Base-by-base conservation (phyloP, 2,888 invertebrate genomes). In the Synergus japonicus region DNA sequence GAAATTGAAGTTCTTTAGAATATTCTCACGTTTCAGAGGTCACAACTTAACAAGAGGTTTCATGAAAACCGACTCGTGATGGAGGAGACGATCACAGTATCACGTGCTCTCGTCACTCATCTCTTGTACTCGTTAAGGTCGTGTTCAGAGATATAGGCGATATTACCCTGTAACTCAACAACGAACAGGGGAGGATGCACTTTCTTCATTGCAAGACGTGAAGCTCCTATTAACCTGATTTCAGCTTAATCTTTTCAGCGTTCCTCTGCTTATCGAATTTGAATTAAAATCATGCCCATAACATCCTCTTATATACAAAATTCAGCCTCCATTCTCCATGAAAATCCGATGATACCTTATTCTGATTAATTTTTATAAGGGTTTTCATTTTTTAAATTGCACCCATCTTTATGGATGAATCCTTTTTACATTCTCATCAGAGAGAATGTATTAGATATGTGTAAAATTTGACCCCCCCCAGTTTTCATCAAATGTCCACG, bases 11-110 rank as follows among this genome's bases (percentile, higher is more conserved):
- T 64, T 64, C 64, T 37, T 64, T 64, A 22, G 46, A 67, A 67
- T 44, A 67, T 46, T 67, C 67, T 67, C 67, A 67, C 67, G 67
- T 67, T 67, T 46, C 67, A 46, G 60, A 76, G 76, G 76, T 60
- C 69, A 69, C 44, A 60, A 60, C 63, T 78, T 69, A 78, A 78
- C 67, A 69, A 69, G 66, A 60, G 22, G 60, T 66, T 78, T 78
- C 67, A 54, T 49, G 46, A 58, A 66, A 46, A 67, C 54, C 43
- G 54, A 67, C 65, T 77, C 58, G 49, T 77, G 64, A 41, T 76
- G 15, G 65, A 65, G 65, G 64, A 65, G 29, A 64, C 13, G 29
- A 43, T 37, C 60, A 22, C 29, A 29, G 13, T 12, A 63, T 63
- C 63, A 63, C 63, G 63, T 63, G 63, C 63, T 63, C 63, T 64